Evolutionary conservation across 1,140 invertebrate species (phyloP), one percentile per base, ranked within the genome.

Genomic region (Charaxes varanes): DNA sequence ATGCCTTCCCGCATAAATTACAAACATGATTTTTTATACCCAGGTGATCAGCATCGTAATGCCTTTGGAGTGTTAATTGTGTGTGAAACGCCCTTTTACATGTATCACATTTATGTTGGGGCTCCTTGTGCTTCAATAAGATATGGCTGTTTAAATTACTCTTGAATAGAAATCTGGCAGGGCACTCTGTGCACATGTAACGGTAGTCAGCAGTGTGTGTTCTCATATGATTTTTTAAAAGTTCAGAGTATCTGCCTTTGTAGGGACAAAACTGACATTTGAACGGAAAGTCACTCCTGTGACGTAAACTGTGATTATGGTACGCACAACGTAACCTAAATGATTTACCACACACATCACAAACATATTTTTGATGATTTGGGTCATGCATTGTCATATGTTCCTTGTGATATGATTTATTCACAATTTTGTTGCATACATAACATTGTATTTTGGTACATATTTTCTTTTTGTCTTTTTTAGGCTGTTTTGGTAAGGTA

Each of bases 141-240:
- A 70, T 62, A 37, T 87, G 86, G 28, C 72, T 76, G 7, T 86
- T 85, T 14, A 87, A 59, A 53, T 87, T 86, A 36, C 84, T 85
- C 37, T 82, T 85, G 40, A 84, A 85, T 3, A 84, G 52, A 41
- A 86, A 87, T 27, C 74, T 53, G 17, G 85, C 85, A 1, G 73
- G 72, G 41, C 86, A 87, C 61, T 85, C 68, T 15, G 85, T 80
- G 52, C 86, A 87, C 68, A 74, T 69, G 32, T 86, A 87, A 16
- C 77, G 68, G 30, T 78, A 85, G 54, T 81, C 86, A 36, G 74
- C 80, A 23, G 80, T 84, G 32, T 86, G 86, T 4, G 71, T 79
- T 24, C 82, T 54, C 72, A 86, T 84, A 40, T 86, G 86, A 16
- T 68, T 80, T 48, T 76, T 84, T 10, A 87, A 44, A 2, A 72